A percentile compares a stretch with the other conserved stretches of the same genome.
phyloP scores from a whole-genome alignment of 2,797 vertebrate genomes.

The Sphenopsis melanotis region DNA sequence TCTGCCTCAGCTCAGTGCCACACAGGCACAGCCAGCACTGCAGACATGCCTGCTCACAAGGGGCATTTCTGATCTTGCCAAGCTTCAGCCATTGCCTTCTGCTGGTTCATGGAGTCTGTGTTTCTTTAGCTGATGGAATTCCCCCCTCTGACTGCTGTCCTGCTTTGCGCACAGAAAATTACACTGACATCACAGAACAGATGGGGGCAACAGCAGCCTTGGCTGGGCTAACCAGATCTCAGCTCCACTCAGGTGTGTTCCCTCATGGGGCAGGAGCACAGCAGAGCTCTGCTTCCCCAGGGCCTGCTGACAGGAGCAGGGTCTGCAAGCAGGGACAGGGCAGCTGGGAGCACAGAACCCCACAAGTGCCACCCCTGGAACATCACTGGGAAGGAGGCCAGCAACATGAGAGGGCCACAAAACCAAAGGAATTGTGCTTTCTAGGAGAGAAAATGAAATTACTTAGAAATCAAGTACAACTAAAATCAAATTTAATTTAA shows the following conservation, averaged over 20 bases:
- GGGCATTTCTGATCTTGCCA: not conserved
- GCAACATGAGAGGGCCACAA: not conserved
- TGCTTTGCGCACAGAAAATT: not conserved
- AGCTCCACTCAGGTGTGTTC: not conserved
- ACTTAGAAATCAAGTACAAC: not conserved
- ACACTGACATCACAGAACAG: not conserved
- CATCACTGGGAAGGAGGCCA: not conserved
- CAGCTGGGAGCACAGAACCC: not conserved
- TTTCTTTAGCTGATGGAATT: not conserved
- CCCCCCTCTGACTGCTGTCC: not conserved
- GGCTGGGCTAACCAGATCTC: not conserved
- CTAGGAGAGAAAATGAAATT: not conserved
- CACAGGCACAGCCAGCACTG: not conserved
- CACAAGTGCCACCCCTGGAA: not conserved
- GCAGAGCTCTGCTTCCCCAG: not conserved
- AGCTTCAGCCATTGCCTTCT: not conserved
- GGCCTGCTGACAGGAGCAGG: not conserved
- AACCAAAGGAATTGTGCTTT: not conserved
- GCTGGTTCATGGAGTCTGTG: not conserved
- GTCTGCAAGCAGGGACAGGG: not conserved
- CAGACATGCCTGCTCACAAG: not conserved
- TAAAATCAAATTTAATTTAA: not conserved
- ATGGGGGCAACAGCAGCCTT: not conserved
- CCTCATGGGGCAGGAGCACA: not conserved
- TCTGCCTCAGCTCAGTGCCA: not conserved